Conservation (phyloP, 2,113 vertebrate genomes). For the Sus scrofa region T2T-Sscrofa CM000818.6:118354001-118354500, state of each 20-base stretch:
- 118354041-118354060: background rate
- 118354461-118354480: background rate
- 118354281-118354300: background rate
- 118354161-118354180: background rate
- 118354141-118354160: background rate
- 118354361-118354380: background rate
- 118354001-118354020: background rate
- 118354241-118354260: background rate
- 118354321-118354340: background rate
- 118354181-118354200: background rate
- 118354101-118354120: background rate
- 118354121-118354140: background rate
- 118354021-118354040: background rate
- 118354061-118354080: background rate
- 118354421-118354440: background rate
- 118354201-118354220: background rate
- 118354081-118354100: background rate
- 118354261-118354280: background rate
- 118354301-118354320: background rate
- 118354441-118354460: background rate
- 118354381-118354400: conserved; percentile 37
- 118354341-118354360: background rate
- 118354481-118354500: conserved; percentile 28
- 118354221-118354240: background rate
- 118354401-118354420: background rate